Evolutionary conservation across 1,140 invertebrate genomes (phyloP).

Genomic region (Aplysia californica): DNA sequence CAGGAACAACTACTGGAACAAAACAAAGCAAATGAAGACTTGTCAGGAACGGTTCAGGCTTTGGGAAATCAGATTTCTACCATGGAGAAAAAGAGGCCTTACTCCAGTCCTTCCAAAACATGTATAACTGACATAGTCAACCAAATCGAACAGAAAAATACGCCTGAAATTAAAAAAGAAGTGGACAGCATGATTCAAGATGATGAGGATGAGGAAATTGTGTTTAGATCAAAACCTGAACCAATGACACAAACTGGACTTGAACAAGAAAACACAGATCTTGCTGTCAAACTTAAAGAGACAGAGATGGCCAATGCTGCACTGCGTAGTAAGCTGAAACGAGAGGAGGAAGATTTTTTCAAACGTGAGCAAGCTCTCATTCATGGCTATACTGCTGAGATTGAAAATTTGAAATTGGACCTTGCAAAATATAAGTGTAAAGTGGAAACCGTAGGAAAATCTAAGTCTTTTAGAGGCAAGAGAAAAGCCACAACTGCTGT

Average conservation of each 20-base stretch:
- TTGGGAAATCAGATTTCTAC: background rate
- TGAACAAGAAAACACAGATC: no score
- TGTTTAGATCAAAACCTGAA: no score
- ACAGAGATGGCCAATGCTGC: slow-evolving; percentile 33
- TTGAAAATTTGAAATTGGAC: slow-evolving; percentile 47
- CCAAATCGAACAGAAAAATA: slow-evolving; percentile 1
- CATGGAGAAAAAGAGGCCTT: background rate
- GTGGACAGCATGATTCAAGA: no score
- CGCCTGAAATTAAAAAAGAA: no score
- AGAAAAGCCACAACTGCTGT: background rate
- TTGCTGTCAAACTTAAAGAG: slow-evolving; percentile 34
- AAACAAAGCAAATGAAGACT: background rate
- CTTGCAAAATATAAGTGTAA: slow-evolving; percentile 27
- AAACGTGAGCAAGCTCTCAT: slow-evolving; percentile 51
- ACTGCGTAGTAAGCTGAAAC: slow-evolving; percentile 33
- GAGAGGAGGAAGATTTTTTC: slow-evolving; percentile 45
- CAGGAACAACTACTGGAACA: background rate
- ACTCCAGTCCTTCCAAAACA: no score
- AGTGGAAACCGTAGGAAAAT: background rate
- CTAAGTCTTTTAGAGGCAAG: background rate
- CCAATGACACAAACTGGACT: no score
- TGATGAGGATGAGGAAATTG: no score
- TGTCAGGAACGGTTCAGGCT: background rate
- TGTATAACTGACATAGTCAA: slow-evolving; percentile 10
- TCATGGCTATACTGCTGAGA: slow-evolving; percentile 58